Percentiles rank a stretch among this genome's conserved stretches.
Evolutionary conservation across 2,113 vertebrate species (phyloP).

Genomic region (Cervus canadensis): DNA sequence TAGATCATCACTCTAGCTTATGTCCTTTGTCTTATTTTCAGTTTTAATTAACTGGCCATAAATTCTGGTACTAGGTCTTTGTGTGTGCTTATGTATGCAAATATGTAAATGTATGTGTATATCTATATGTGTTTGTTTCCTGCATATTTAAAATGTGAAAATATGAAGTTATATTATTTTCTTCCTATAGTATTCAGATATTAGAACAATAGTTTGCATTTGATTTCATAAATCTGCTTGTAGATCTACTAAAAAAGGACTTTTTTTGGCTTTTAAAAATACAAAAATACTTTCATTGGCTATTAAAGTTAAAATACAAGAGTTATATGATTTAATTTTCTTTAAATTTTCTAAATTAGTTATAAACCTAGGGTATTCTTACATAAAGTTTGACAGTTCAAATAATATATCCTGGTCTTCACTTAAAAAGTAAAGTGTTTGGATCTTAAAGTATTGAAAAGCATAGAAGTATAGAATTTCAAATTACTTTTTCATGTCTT

Average conservation of each 20-base stretch:
- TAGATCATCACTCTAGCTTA: background rate
- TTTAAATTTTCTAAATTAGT: background rate
- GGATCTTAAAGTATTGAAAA: background rate
- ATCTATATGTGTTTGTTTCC: background rate
- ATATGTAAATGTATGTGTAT: background rate
- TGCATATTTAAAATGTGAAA: background rate
- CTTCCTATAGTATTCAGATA: background rate
- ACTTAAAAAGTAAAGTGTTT: background rate
- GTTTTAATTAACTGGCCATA: background rate
- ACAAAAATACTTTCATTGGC: background rate
- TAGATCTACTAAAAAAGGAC: background rate
- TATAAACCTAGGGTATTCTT: background rate
- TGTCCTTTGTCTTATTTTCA: background rate
- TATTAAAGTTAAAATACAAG: background rate
- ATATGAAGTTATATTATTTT: background rate
- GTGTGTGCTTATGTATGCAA: background rate
- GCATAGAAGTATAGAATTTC: background rate
- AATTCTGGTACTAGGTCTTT: background rate
- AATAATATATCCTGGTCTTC: background rate
- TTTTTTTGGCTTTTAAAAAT: background rate
- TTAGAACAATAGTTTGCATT: background rate
- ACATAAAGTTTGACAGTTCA: background rate
- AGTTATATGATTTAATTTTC: background rate
- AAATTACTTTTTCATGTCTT: background rate
- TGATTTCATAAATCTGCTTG: background rate